Evolutionary conservation across 2,888 invertebrate genomes (phyloP).

Genomic region (Dioctria linearis): DNA sequence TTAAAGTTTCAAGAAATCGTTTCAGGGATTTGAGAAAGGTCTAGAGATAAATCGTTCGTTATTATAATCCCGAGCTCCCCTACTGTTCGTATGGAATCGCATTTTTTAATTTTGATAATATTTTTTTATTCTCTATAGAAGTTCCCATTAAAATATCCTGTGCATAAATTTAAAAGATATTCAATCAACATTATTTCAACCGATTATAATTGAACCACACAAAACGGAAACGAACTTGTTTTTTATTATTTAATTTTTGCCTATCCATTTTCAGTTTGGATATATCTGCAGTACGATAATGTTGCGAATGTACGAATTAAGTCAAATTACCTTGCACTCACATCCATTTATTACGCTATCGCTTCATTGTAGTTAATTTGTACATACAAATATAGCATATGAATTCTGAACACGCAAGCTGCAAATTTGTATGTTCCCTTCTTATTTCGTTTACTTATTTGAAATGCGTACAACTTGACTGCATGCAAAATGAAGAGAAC

Average conservation of each 20-base stretch:
- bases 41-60: too few relatives aligned
- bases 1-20: too few relatives aligned
- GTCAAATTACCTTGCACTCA: constrained; percentile 37
- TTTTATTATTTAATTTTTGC: background rate
- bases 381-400: constrained; percentile 31
- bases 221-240: too few relatives aligned
- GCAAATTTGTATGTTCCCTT: constrained; percentile 44
- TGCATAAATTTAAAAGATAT: too few relatives aligned
- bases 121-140: too few relatives aligned
- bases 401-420: constrained; percentile 50
- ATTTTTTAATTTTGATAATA: too few relatives aligned
- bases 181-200: background rate
- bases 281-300: constrained; percentile 36
- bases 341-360: constrained; percentile 41
- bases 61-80: too few relatives aligned
- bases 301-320: constrained; percentile 35
- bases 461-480: constrained; percentile 46
- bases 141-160: too few relatives aligned
- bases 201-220: too few relatives aligned
- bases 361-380: constrained; percentile 33
- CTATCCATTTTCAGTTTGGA: background rate
- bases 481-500: constrained; percentile 51
- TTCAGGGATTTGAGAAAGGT: too few relatives aligned
- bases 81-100: too few relatives aligned
- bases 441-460: constrained; percentile 21